These are phyloP conservation scores for Mythimna albipuncta DNA, from an alignment of 2,888 invertebrate species.

Conservation along the genomic window DNA sequence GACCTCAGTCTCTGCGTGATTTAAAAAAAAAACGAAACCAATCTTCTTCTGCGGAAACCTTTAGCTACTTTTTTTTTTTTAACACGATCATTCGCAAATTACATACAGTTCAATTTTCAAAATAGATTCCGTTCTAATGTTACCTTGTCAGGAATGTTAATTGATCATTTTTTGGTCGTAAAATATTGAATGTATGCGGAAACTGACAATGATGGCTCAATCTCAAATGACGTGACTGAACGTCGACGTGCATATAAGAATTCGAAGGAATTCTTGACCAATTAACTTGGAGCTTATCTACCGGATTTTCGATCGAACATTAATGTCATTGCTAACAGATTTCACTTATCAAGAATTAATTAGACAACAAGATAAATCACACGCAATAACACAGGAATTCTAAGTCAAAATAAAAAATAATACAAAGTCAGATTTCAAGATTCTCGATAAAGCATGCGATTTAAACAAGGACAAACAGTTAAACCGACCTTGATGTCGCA, in stretches of 20 bases:
- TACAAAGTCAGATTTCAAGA: conserved; percentile 27
- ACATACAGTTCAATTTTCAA: conserved; percentile 49
- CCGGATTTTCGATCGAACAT: conserved; percentile 54
- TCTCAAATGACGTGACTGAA: conserved; percentile 49
- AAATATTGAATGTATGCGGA: conserved; percentile 61
- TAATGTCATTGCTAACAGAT: conserved; percentile 61
- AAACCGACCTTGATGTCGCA: conserved; percentile 59
- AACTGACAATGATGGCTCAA: conserved; percentile 54
- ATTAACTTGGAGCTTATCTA: conserved; percentile 51
- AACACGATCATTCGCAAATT: conserved; percentile 51
- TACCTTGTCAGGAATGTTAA: conserved; percentile 56
- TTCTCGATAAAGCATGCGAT: conserved; percentile 31
- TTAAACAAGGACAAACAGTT: conserved; percentile 39
- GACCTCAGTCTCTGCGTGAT: conserved; percentile 81
- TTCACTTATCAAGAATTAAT: conserved; percentile 66
- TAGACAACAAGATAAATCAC: conserved; percentile 61
- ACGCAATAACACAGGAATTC: conserved; percentile 28
- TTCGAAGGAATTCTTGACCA: conserved; percentile 53
- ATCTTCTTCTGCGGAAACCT: conserved; percentile 57
- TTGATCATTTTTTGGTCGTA: conserved; percentile 51
- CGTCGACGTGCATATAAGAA: conserved; percentile 34
- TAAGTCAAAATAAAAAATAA: conserved; percentile 30
- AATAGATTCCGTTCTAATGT: conserved; percentile 40
- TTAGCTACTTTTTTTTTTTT: conserved; percentile 47
- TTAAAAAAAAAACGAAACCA: conserved; percentile 68